These are phyloP conservation scores for Brachionus paranguensis DNA, from an alignment of 1,140 invertebrate genomes.

Conservation along the genomic window DNA sequence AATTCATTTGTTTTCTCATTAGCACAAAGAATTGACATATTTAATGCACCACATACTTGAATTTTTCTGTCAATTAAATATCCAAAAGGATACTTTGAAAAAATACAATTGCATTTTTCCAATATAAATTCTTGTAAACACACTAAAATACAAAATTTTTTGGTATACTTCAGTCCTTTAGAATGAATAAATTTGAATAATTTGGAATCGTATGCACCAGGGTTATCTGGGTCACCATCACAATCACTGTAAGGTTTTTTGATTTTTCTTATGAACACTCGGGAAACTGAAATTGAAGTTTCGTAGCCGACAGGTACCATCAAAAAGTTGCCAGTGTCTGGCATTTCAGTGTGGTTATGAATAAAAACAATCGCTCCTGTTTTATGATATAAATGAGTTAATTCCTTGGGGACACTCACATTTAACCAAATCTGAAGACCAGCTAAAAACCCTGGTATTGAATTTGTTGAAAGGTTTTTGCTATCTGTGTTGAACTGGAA, in stretches of 20 bases:
- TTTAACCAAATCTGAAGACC: not conserved
- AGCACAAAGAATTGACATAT: not conserved
- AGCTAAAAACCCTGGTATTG: not conserved
- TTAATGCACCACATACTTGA: not conserved
- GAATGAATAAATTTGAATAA: not conserved
- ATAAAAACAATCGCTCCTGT: not conserved
- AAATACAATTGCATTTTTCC: not conserved
- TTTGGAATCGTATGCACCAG: not conserved
- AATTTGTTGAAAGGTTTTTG: not conserved
- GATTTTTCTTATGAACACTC: not conserved
- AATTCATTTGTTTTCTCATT: not conserved
- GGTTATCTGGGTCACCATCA: not conserved
- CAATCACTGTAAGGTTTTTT: slow-evolving; percentile 16
- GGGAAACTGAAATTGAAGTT: not conserved
- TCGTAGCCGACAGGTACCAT: not conserved
- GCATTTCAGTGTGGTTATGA: not conserved
- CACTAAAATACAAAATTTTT: not conserved
- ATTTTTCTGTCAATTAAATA: not conserved
- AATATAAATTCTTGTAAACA: not conserved
- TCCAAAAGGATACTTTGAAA: not conserved
- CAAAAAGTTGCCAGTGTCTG: not conserved
- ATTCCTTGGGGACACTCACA: not conserved
- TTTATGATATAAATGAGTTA: not conserved
- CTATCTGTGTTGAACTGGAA: not conserved
- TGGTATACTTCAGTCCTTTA: not conserved